A percentile compares a stretch with the other conserved stretches of the same genome.
Evolutionary conservation across 2,888 invertebrate species (phyloP).

Genomic region (Rhimphoctona megacephalus): DNA sequence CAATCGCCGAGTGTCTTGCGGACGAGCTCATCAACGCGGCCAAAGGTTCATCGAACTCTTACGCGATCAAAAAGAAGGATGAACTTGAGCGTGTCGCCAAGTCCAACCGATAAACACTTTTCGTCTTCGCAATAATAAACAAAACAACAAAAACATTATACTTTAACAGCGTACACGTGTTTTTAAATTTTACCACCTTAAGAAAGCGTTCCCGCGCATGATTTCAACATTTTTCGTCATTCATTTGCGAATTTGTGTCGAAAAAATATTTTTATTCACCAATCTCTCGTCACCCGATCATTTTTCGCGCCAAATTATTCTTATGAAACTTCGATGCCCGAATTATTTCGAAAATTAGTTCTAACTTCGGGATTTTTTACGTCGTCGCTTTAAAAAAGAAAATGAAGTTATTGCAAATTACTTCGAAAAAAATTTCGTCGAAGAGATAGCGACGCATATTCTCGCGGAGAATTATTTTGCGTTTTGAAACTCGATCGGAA

Average conservation of each 20-base stretch:
- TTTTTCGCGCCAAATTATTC: neutral
- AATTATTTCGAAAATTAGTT: too few species aligned
- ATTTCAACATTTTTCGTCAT: neutral
- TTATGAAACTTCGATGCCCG: neutral
- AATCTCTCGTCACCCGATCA: neutral
- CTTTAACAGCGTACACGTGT: constrained; percentile 50
- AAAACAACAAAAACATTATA: constrained; percentile 72
- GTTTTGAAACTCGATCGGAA: too few species aligned
- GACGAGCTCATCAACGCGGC: constrained; percentile 99
- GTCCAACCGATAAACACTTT: constrained; percentile 97
- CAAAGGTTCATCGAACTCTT: constrained; percentile 99
- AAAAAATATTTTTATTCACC: neutral
- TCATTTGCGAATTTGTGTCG: neutral
- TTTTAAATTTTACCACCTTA: neutral
- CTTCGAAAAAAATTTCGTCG: neutral
- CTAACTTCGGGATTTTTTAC: too few species aligned
- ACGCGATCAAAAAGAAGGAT: constrained; percentile 99
- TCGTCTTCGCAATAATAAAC: constrained; percentile 70
- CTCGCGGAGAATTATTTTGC: neutral
- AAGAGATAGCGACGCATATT: neutral
- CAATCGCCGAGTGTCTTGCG: constrained; percentile 99
- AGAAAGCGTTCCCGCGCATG: neutral
- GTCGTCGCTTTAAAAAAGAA: neutral
- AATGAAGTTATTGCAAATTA: neutral
- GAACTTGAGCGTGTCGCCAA: constrained; percentile 99